Base-by-base conservation (phyloP, 2,113 vertebrate species). In the Sylvilagus bachmani region DNA sequence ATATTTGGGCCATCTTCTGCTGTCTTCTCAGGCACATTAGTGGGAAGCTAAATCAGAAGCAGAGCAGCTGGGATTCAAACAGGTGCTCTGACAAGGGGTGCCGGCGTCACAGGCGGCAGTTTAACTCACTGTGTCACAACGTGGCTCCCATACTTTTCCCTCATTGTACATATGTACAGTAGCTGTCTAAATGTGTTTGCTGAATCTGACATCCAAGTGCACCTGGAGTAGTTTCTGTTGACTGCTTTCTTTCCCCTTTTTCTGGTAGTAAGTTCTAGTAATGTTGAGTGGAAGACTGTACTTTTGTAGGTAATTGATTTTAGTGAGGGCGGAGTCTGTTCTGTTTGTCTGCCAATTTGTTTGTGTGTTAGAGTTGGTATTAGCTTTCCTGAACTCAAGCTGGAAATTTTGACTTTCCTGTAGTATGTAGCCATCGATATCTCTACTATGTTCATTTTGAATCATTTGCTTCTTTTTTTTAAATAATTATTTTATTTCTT, bases 361-460 rank as follows among this genome's bases (percentile, higher is more conserved):
- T 62, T 84, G 29, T 58, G 12, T 66, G 58, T 44, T 77, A 13
- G 53, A 22, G 3, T 31, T 29, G 64, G 17, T 49, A 44, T 75
- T 29, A 75, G 75, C 77, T 66, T 67, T 29, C 11, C 9, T 74
- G 25, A 17, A 14, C 22, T 90, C 66, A 74, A 38, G 27, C 14
- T 87, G 31, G 11, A 44, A 53, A 69, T 51, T 80, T 38, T 44
- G 25, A 58, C 33, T 74, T 49, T 66, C 6, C 49, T 85, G 24
- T 69, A n/a, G 5, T 10, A n/a, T 0, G 3, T 1, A 94, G 44
- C 17, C 22, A 2, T 14, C 80, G 1, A 5, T 27, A 44, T 25
- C n/a, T 73, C 67, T 87, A 10, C 12, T 75, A 16, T 75, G 53
- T 53, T 61, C 21, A 2, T 49, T 74, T 96, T 58, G 55, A 17